Evolutionary conservation across 1,140 invertebrate species (phyloP), one percentile per base, ranked within the genome.

Genomic region (Harpegnathos saltator): DNA sequence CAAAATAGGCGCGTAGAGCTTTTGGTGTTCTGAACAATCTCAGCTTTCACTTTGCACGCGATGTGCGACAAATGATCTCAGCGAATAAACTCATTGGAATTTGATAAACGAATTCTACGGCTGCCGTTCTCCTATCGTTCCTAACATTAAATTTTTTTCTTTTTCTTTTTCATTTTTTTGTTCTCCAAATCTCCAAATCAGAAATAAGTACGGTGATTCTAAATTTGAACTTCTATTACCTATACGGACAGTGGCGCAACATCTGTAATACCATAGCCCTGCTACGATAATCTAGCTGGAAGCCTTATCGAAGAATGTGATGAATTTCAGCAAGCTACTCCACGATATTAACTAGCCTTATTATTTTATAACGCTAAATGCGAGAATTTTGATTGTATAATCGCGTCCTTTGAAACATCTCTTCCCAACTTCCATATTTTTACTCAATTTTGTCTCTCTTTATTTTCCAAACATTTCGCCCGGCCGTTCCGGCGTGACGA

Each of bases 1-100:
- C 29, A 80, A 80, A 80, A 80, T 71, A 56, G 24, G 26, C 66
- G 17, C 52, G 48, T 69, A 78, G 22, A 78, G 29, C 29, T 56
- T 78, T 66, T 78, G 29, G 11, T 66, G 33, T 68, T 68, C 15
- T 68, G 29, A 19, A 38, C 50, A 69, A 44, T 29, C 29, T 44
- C 12, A 62, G 17, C 26, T 65, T 69, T 78, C 33, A 48, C 33
- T 58, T 56, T 58, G n/a, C 75, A 58, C 62, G 1, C 17, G 44
- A 17, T 26, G 58, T 48, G 52, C 33, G 44, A 80, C 26, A 50
- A 48, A 69, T 48, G 19, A n/a, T 58, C 22, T 58, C 22, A 71
- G 62, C 74, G 50, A 69, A 69, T 58, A 17, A 78, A 80, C 22
- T 78, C 19, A 78, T 44, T 44, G 19, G 19, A 78, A 69, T 11